Conservation (phyloP, 1,140 invertebrate genomes). For the Drosophila mojavensis region DNA sequence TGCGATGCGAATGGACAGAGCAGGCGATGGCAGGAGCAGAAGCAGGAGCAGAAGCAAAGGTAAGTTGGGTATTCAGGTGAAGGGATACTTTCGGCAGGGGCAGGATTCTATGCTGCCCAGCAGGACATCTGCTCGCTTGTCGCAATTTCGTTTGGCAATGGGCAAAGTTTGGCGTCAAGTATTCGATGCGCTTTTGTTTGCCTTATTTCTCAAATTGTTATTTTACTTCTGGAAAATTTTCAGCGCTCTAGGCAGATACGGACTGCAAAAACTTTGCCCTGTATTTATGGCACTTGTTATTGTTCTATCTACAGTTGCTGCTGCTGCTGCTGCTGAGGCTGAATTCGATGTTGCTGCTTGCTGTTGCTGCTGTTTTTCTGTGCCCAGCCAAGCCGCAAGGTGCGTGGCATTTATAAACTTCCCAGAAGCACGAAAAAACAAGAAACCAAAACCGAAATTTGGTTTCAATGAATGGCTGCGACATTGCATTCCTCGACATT, state of each 20-base stretch:
- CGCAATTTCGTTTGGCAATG: slow-evolving; percentile 60
- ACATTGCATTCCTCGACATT: slow-evolving; percentile 32
- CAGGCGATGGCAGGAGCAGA: not conserved
- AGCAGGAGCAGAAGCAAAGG: not conserved
- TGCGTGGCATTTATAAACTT: slow-evolving; percentile 48
- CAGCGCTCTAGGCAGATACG: slow-evolving; percentile 58
- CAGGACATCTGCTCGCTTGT: slow-evolving; percentile 72
- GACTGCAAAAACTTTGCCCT: slow-evolving; percentile 56
- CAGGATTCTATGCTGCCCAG: slow-evolving; percentile 17
- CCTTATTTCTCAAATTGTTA: slow-evolving; percentile 74
- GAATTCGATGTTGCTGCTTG: not conserved
- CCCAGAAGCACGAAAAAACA: slow-evolving; percentile 3
- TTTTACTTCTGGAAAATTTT: slow-evolving; percentile 70
- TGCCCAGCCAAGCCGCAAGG: slow-evolving; percentile 19
- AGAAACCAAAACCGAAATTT: slow-evolving; percentile 11
- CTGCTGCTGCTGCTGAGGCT: not conserved
- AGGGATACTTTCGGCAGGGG: not conserved
- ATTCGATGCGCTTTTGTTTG: slow-evolving; percentile 53
- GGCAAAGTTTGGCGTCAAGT: slow-evolving; percentile 69
- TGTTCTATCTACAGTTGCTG: slow-evolving; percentile 18
- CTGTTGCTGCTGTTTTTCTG: slow-evolving; percentile 15
- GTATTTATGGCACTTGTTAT: slow-evolving; percentile 76
- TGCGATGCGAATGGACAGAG: slow-evolving; percentile 35
- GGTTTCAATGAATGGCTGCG: slow-evolving; percentile 10
- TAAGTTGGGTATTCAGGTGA: not conserved